Evolutionary conservation across 2,113 vertebrate genomes (phyloP), one percentile per base, ranked within the genome.

Genomic region (Pygathrix nemaeus): DNA sequence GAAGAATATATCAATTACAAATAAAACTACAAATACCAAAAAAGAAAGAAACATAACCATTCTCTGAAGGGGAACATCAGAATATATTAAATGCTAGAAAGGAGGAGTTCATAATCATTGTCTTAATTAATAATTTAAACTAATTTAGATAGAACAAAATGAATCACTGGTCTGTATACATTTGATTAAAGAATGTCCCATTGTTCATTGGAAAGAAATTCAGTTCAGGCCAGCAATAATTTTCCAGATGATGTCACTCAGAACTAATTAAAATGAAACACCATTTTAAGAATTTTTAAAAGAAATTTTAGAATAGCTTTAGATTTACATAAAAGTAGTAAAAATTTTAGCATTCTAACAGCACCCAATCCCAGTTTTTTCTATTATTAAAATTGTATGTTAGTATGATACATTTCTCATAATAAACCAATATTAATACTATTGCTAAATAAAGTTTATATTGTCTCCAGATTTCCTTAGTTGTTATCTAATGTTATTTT

Each of bases 231-330:
- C 23, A 66, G 16, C 9, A 68, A 75, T 38, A 38, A 76, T 81
- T 96, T 85, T 27, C 55, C 66, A 76, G 73, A 92, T 11, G 6
- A 64, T 64, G 61, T 52, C n/a, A 52, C 23, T 81, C 0, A 59
- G 35, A 70, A 86, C 17, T 43, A 89, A 35, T 89, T 80, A 52
- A 30, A 97, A 94, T 88, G 5, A 95, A 96, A 48, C 17, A 80
- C 40, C 50, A 57, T 32, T 38, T 80, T 64, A 6, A 66, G 2
- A 8, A 6, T 32, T 78, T 59, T 82, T 40, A 20, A 50, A 72
- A 89, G 57, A 14, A 25, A 13, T 61, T 43, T 81, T 76, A 55
- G 6, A 23, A 40, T 55, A 85, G 14, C 27, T 83, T 57, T 89
- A 48, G 30, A 70, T 87, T 93, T 87, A 43, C 2, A 85, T 35